Percentiles rank a stretch among this genome's conserved stretches.
phyloP scores from a whole-genome alignment of 2,888 invertebrate genomes.

The Polyommatus iphigenia region DNA sequence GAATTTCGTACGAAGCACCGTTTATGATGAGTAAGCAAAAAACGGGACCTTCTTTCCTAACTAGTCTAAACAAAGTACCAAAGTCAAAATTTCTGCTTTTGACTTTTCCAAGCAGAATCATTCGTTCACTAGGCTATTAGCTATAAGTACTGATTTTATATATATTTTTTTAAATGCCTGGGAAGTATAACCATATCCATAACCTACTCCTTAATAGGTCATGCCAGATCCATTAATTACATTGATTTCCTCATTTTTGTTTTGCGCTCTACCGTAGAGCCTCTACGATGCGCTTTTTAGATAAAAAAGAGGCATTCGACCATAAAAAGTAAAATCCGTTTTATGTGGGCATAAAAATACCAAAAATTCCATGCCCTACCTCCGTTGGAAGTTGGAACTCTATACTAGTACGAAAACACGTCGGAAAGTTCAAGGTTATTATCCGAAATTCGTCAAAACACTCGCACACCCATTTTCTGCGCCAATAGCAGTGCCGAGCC shows the following conservation, averaged over 20 bases:
- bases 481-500: constrained; percentile 40
- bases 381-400: background rate
- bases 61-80: too few species aligned
- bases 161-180: too few species aligned
- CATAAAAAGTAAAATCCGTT: background rate
- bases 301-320: background rate
- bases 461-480: constrained; percentile 54
- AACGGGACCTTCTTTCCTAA: too few species aligned
- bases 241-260: background rate
- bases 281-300: background rate
- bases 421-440: constrained; percentile 10
- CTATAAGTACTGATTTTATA: too few species aligned
- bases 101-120: too few species aligned
- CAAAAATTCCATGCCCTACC: background rate
- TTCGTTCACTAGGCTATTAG: too few species aligned
- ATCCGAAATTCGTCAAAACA: constrained; percentile 23
- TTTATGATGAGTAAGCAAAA: too few species aligned
- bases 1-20: too few species aligned
- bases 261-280: background rate
- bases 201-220: too few species aligned
- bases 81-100: too few species aligned
- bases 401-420: background rate
- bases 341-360: background rate
- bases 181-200: too few species aligned
- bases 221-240: background rate